Percentiles rank a stretch among this genome's conserved stretches.
Evolutionary conservation across 2,113 vertebrate genomes (phyloP).

Genomic region (Peromyscus californicus): DNA sequence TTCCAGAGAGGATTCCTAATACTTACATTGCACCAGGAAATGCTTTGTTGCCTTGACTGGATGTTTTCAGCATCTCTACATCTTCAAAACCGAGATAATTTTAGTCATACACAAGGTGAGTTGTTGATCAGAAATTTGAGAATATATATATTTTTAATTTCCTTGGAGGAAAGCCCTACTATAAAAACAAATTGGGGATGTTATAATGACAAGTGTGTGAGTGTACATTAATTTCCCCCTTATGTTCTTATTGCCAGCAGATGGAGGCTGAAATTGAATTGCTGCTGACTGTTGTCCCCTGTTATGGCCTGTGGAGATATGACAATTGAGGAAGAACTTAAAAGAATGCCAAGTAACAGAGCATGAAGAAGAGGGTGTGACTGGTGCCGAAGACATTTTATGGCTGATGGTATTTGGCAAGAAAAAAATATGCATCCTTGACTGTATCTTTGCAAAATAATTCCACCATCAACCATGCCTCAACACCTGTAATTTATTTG

Average conservation of each 20-base stretch:
- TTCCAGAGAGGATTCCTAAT: constrained; percentile 44
- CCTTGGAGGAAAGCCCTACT: constrained; percentile 76
- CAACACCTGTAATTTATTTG: not conserved
- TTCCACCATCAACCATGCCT: not conserved
- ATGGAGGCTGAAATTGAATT: constrained; percentile 85
- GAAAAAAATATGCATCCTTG: not conserved
- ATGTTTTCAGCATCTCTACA: constrained; percentile 46
- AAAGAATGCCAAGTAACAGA: constrained; percentile 80
- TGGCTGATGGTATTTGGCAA: constrained; percentile 74
- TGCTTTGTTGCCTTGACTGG: not conserved
- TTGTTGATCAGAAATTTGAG: constrained; percentile 64
- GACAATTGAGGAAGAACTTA: constrained; percentile 82
- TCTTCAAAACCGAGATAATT: constrained; percentile 54
- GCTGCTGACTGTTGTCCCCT: constrained; percentile 81
- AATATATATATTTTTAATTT: constrained; percentile 40
- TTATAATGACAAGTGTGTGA: constrained; percentile 79
- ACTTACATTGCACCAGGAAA: not conserved
- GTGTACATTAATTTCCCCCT: constrained; percentile 82
- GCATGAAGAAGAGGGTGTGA: constrained; percentile 77
- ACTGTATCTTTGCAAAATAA: constrained; percentile 42
- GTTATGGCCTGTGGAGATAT: constrained; percentile 85
- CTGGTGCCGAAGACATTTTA: constrained; percentile 64
- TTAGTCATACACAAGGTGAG: constrained; percentile 60
- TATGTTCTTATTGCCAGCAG: constrained; percentile 85
- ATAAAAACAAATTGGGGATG: constrained; percentile 79